Conservation (phyloP, 2,888 invertebrate genomes). For the Aelia acuminata region DNA sequence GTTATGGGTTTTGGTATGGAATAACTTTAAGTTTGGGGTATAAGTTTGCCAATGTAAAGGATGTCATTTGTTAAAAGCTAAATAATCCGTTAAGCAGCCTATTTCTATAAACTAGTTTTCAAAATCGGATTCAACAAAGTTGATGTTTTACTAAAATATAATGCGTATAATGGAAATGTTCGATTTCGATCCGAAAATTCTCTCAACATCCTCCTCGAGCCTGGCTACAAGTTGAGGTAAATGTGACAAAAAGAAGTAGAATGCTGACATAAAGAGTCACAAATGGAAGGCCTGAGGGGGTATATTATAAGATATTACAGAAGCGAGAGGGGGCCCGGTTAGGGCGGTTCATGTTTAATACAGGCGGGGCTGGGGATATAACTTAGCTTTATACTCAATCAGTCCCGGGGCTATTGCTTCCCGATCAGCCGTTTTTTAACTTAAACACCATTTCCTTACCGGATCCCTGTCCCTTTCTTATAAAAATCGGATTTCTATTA, state of each 20-base stretch:
- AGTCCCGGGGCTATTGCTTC: conserved; percentile 38
- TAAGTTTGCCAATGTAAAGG: no score
- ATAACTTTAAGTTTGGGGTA: no score
- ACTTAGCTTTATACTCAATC: conserved; percentile 46
- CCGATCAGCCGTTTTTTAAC: conserved; percentile 22
- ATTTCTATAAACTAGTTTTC: no score
- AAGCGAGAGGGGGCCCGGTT: background rate
- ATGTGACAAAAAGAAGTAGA: conserved; percentile 45
- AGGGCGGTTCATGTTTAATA: conserved; percentile 22
- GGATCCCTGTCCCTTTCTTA: background rate
- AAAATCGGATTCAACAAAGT: no score
- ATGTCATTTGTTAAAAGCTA: no score
- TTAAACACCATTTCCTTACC: conserved; percentile 20
- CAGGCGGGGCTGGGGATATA: conserved; percentile 1
- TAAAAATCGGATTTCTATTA: conserved; percentile 17
- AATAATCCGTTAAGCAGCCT: no score
- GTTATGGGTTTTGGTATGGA: no score
- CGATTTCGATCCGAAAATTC: no score
- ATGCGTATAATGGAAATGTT: no score
- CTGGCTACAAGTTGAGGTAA: background rate
- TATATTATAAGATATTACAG: conserved; percentile 43
- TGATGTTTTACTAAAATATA: no score
- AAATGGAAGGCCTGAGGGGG: background rate
- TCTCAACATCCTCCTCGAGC: background rate
- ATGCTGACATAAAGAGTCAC: conserved; percentile 37